Evolutionary conservation across 2,113 vertebrate species (phyloP), one percentile per base, ranked within the genome.

Genomic region (Heliornis fulica): DNA sequence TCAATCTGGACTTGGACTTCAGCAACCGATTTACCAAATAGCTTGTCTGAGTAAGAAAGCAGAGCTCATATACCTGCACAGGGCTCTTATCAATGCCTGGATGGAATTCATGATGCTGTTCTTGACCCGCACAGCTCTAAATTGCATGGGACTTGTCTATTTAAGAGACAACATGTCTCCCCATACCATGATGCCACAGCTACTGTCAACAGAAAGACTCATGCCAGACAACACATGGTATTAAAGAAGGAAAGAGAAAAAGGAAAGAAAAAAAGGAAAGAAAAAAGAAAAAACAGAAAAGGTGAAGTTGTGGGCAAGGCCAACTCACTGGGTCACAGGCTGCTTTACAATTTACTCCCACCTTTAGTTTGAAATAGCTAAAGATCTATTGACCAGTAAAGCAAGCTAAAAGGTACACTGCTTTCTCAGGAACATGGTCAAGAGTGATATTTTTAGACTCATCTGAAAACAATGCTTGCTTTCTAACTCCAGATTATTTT

Each of bases 121-220:
- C 25, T 63, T 70, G 31, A 81, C 64, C 76, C 63, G 25, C 45
- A 46, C 29, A 79, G 34, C 48, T 87, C 51, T 56, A 74, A 95
- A 77, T 81, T 66, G 80, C 43, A 65, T 6, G 7, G 29, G 22
- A 69, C 59, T 74, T 65, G 40, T 68, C 72, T 84, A 15, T 21
- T 40, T 61, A 70, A 89, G 38, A 82, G 60, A 84, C 20, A 31
- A 59, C 31, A 34, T 1, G 11, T 83, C 69, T 60, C 38, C 46
- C 10, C 3, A 3, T 48, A 48, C 64, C 56, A 48, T 10, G 19
- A 64, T 87, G 81, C 77, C 72, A 71, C 40, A 89, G 51, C 22
- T 78, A 34, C 83, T 94, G 56, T 84, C 89, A 89, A 72, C n/a
- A 71, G 72, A 78, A 92, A 89, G 86, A 78, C 46, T 92, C 83